These are phyloP conservation scores for Nasonia giraulti DNA, from an alignment of 1,140 invertebrate genomes.

Conservation along the genomic window DNA sequence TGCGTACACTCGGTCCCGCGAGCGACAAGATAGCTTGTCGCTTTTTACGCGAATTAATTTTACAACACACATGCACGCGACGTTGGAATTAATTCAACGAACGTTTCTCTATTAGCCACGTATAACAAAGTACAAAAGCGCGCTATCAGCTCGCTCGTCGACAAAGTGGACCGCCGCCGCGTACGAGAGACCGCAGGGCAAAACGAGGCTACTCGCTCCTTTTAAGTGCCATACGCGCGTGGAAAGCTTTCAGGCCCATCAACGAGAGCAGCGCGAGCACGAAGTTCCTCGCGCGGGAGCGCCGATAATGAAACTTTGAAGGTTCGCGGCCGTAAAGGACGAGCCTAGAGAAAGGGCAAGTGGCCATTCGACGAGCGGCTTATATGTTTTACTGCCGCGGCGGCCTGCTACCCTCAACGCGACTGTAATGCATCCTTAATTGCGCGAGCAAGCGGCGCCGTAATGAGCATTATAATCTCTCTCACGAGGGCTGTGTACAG, in stretches of 20 bases:
- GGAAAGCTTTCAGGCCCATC: background rate
- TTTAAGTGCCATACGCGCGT: background rate
- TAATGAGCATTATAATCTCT: constrained; percentile 17
- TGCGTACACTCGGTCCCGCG: background rate
- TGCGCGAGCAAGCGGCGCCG: background rate
- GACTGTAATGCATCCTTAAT: constrained; percentile 33
- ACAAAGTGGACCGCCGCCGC: background rate
- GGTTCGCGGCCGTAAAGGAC: constrained; percentile 8
- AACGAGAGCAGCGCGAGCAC: background rate
- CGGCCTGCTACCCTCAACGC: constrained; percentile 11
- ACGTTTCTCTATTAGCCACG: background rate
- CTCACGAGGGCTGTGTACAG: too few relatives aligned
- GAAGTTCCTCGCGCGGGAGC: background rate
- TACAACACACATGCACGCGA: background rate
- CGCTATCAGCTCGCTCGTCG: background rate
- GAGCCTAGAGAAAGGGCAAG: background rate
- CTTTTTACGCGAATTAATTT: background rate
- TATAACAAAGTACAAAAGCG: background rate
- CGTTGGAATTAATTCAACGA: background rate
- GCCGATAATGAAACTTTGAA: constrained; percentile 39
- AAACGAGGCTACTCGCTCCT: background rate
- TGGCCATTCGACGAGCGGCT: background rate
- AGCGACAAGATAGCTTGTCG: background rate
- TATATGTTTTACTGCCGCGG: constrained; percentile 22
- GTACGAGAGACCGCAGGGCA: background rate